phyloP scores from a whole-genome alignment of 2,113 vertebrate genomes.

The Gobiocypris rarus region DNA sequence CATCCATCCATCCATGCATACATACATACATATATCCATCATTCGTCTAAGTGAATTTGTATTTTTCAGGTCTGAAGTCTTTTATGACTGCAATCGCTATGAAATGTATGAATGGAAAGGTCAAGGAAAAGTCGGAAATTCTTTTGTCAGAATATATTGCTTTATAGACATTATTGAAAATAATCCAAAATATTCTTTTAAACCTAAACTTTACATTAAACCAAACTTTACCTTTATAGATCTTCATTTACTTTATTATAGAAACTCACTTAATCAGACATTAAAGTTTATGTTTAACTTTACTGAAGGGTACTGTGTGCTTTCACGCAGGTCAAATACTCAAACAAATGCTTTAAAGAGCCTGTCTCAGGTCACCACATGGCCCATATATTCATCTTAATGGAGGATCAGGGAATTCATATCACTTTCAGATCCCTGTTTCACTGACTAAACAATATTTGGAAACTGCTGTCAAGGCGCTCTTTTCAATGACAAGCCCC shows the following conservation, averaged over 20 bases:
- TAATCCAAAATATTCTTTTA: neutral
- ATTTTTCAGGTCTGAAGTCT: no score
- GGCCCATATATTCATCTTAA: constrained; percentile 49
- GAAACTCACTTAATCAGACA: neutral
- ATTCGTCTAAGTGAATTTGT: neutral
- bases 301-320: constrained; percentile 27
- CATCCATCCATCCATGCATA: no score
- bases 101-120: neutral
- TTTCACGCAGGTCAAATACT: constrained; percentile 38
- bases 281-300: constrained; percentile 10
- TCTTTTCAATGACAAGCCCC: constrained; percentile 50
- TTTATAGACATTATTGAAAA: neutral
- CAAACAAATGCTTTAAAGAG: constrained; percentile 45
- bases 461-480: constrained; percentile 54
- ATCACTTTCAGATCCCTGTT: constrained; percentile 44
- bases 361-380: constrained; percentile 40
- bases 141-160: neutral
- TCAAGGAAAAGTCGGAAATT: neutral
- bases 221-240: neutral
- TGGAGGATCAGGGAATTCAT: constrained; percentile 49
- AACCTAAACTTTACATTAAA: neutral
- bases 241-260: neutral
- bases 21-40: no score
- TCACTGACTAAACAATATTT: constrained; percentile 59
- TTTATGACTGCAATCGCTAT: neutral